These are phyloP conservation scores for Vombatus ursinus DNA, from an alignment of 2,113 vertebrate genomes.

Conservation along the genomic window DNA sequence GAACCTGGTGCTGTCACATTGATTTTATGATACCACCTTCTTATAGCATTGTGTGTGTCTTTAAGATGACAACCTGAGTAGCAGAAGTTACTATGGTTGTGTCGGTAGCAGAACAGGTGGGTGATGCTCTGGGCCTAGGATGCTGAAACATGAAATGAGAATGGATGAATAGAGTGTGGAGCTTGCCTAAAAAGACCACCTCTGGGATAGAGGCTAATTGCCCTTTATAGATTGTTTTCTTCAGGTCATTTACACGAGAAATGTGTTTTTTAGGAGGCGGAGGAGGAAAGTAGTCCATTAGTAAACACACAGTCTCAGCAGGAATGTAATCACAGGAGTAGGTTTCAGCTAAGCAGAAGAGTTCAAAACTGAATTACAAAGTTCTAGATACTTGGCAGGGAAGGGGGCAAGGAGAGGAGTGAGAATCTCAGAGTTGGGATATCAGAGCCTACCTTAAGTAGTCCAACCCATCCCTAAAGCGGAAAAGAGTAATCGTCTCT, in stretches of 20 bases:
- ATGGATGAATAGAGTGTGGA: background rate
- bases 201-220: background rate
- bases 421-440: background rate
- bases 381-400: background rate
- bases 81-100: background rate
- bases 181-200: background rate
- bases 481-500: background rate
- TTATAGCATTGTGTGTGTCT: background rate
- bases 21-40: background rate
- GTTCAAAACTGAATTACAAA: background rate
- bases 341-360: background rate
- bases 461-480: background rate
- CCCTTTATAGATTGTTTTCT: background rate
- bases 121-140: fast-evolving
- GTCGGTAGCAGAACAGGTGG: background rate
- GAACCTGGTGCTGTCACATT: background rate
- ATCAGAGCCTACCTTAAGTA: background rate
- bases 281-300: background rate
- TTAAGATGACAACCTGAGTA: background rate
- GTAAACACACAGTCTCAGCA: constrained; percentile 17
- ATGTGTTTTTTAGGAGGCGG: background rate
- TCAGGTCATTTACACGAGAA: background rate
- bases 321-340: constrained; percentile 19
- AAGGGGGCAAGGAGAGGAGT: background rate
- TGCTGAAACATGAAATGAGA: background rate